Percentiles rank a stretch among this genome's conserved stretches.
These are phyloP conservation scores for Catharus fuscescens DNA, from an alignment of 2,113 vertebrate species.

Conservation along the genomic window DNA sequence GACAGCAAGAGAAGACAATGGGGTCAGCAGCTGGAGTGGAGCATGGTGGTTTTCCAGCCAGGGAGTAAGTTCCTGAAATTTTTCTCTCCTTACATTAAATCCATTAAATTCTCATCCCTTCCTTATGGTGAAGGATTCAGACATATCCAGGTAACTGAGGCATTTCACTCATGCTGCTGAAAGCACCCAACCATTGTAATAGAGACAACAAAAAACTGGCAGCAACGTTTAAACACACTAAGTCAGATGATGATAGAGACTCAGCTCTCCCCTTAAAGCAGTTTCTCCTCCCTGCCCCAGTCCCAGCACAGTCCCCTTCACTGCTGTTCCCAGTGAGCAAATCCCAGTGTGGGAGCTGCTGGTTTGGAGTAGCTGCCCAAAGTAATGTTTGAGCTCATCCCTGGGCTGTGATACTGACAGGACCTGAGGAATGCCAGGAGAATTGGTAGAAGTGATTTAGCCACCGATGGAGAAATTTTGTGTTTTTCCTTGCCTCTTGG, in stretches of 20 bases:
- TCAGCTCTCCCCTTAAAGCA: neutral
- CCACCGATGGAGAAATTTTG: neutral
- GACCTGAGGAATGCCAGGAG: neutral
- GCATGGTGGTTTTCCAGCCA: neutral
- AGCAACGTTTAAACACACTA: neutral
- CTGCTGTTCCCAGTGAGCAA: neutral
- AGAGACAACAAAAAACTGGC: neutral
- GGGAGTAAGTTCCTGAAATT: neutral
- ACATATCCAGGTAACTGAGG: neutral
- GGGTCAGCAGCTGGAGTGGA: neutral
- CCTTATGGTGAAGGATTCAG: neutral
- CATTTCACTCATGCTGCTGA: neutral
- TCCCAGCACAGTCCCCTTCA: neutral
- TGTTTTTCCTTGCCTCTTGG: neutral
- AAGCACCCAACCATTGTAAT: neutral
- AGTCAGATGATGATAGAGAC: neutral
- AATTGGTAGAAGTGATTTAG: neutral
- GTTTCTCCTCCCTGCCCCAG: neutral
- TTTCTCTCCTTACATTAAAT: neutral
- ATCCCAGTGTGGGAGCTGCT: neutral
- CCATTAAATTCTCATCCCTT: neutral
- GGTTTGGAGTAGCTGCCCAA: neutral
- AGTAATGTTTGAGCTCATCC: neutral
- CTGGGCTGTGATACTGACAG: neutral
- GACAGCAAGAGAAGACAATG: neutral